A percentile compares a stretch with the other conserved stretches of the same genome.
Conservation (phyloP, 2,113 vertebrate genomes). For the Polypterus bichir region DNA sequence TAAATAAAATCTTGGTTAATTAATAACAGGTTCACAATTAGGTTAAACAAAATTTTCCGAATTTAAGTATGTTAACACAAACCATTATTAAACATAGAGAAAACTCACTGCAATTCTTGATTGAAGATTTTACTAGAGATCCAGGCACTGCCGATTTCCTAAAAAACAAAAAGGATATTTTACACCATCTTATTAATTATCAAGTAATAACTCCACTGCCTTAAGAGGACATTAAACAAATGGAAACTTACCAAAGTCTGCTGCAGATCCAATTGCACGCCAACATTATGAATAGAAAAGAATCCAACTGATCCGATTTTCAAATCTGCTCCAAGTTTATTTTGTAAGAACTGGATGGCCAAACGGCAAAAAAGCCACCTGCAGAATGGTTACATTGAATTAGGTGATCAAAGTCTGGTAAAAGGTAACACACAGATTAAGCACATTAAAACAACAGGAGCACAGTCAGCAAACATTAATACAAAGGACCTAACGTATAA, state of each 20-base stretch:
- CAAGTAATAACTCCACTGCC: not conserved
- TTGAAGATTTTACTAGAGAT: constrained; percentile 86
- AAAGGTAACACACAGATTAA: too few relatives aligned
- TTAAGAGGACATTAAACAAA: not conserved
- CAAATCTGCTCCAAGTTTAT: constrained; percentile 66
- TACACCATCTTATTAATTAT: not conserved
- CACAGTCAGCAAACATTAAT: not conserved
- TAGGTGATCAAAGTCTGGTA: too few relatives aligned
- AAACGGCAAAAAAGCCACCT: constrained; percentile 74
- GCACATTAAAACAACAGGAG: too few relatives aligned
- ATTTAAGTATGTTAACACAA: too few relatives aligned
- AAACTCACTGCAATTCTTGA: constrained; percentile 80
- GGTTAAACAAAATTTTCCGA: too few relatives aligned
- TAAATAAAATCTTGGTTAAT: too few relatives aligned
- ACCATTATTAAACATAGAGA: not conserved
- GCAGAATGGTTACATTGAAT: not conserved
- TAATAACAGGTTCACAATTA: too few relatives aligned
- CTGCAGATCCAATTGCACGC: constrained; percentile 79
- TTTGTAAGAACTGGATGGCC: constrained; percentile 67
- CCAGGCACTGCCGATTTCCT: constrained; percentile 93
- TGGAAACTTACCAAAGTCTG: constrained; percentile 67
- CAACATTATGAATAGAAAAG: constrained; percentile 76
- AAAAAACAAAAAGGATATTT: constrained; percentile 18
- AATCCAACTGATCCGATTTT: constrained; percentile 79
- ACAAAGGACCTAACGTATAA: not conserved